phyloP scores from a whole-genome alignment of 35 echinoderm and acorn worm genomes.

The Ptychodera flava region DNA sequence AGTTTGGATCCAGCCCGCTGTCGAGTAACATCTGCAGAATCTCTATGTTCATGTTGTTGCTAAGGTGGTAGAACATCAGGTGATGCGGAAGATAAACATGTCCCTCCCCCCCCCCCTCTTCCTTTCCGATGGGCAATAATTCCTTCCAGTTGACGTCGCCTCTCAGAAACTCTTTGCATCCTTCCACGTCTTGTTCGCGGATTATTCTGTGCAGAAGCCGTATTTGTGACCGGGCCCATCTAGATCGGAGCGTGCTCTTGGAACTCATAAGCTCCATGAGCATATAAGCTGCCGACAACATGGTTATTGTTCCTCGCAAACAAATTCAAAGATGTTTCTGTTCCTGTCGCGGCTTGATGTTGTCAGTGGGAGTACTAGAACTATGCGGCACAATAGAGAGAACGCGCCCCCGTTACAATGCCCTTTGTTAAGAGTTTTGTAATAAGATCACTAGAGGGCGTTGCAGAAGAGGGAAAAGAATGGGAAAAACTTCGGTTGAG shows the following conservation, averaged over 20 bases:
- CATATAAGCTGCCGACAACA: not conserved
- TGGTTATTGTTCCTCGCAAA: no score
- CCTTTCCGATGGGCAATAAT: not conserved
- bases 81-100: constrained; percentile 4
- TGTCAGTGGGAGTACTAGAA: no score
- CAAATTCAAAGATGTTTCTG: no score
- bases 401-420: no score
- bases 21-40: constrained; percentile 22
- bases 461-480: no score
- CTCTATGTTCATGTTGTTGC: not conserved
- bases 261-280: not conserved
- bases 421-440: no score
- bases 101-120: not conserved
- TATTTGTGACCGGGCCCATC: not conserved
- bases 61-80: not conserved
- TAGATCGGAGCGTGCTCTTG: not conserved
- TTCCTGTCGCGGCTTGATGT: no score
- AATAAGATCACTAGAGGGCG: no score
- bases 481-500: no score
- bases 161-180: not conserved
- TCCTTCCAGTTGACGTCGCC: not conserved
- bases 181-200: not conserved
- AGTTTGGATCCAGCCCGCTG: constrained; percentile 28
- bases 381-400: no score
- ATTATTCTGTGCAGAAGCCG: not conserved